Percentiles rank a stretch among this genome's conserved stretches.
phyloP scores from a whole-genome alignment of 2,888 invertebrate species.

The Frankliniella fusca region DNA sequence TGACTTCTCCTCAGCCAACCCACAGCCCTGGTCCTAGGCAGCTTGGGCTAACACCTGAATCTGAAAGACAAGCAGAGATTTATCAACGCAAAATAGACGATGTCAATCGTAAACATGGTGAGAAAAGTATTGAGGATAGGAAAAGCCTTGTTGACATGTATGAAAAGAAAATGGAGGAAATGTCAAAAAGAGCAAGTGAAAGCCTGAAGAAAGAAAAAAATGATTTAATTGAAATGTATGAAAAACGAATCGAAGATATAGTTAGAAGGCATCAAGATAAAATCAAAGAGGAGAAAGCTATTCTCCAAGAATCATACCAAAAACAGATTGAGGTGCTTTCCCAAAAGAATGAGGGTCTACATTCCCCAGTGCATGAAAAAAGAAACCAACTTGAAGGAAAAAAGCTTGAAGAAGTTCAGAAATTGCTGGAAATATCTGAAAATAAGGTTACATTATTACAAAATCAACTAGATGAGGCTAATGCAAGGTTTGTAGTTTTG shows the following conservation, averaged over 20 bases:
- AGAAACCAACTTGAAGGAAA: neutral
- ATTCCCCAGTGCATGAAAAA: neutral
- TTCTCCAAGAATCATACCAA: neutral
- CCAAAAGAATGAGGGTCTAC: neutral
- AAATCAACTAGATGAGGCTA: neutral
- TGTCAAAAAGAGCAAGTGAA: constrained; percentile 55
- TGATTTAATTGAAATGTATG: constrained; percentile 61
- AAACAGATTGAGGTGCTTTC: constrained; percentile 22
- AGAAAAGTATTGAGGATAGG: constrained; percentile 52
- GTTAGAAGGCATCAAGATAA: constrained; percentile 35
- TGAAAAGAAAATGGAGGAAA: constrained; percentile 70
- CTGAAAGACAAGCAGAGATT: neutral
- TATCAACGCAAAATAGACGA: neutral
- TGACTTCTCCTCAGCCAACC: neutral
- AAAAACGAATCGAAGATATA: constrained; percentile 70
- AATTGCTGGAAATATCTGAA: neutral
- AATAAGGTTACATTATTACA: neutral
- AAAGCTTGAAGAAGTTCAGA: neutral
- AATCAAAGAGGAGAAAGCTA: neutral
- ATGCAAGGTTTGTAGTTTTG: neutral
- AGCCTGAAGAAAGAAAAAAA: constrained; percentile 49
- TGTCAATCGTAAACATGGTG: neutral
- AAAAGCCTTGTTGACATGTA: constrained; percentile 65
- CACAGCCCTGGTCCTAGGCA: constrained; percentile 2
- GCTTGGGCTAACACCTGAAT: neutral